These are phyloP conservation scores for Aporophyla lueneburgensis DNA, from an alignment of 2,888 invertebrate genomes.

Conservation along the genomic window DNA sequence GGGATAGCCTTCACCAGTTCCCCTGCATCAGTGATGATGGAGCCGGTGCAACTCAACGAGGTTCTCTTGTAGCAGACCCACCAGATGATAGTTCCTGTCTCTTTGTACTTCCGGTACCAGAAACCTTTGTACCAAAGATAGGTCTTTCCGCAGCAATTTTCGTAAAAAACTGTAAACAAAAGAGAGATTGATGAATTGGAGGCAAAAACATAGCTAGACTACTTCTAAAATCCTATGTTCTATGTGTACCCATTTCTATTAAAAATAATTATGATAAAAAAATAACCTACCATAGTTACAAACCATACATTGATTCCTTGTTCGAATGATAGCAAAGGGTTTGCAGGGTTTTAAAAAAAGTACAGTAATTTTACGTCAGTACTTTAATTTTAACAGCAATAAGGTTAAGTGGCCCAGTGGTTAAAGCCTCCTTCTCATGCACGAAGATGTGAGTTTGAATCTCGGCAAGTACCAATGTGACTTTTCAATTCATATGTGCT, in stretches of 20 bases:
- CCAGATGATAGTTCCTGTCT: conserved; percentile 67
- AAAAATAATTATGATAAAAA: background rate
- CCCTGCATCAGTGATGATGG: conserved; percentile 67
- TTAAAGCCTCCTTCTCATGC: background rate
- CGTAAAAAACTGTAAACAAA: conserved; percentile 58
- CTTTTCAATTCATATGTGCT: background rate
- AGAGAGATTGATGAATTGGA: background rate
- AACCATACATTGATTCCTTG: background rate
- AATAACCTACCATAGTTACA: background rate
- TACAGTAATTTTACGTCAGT: background rate
- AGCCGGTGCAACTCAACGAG: conserved; percentile 68
- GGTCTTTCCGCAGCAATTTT: conserved; percentile 63
- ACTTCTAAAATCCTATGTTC: background rate
- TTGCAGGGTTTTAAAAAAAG: background rate
- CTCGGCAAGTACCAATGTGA: background rate
- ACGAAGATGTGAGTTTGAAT: background rate
- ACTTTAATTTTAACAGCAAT: background rate
- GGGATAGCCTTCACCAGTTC: conserved; percentile 62
- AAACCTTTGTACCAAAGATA: conserved; percentile 65
- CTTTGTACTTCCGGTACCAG: conserved; percentile 69
- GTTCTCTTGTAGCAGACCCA: conserved; percentile 75
- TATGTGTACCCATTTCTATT: background rate
- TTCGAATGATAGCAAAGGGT: background rate
- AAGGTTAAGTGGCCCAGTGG: background rate
- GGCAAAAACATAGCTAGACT: background rate